Conservation (phyloP, 2,888 invertebrate genomes). For the Stenoptilia bipunctidactyla region DNA sequence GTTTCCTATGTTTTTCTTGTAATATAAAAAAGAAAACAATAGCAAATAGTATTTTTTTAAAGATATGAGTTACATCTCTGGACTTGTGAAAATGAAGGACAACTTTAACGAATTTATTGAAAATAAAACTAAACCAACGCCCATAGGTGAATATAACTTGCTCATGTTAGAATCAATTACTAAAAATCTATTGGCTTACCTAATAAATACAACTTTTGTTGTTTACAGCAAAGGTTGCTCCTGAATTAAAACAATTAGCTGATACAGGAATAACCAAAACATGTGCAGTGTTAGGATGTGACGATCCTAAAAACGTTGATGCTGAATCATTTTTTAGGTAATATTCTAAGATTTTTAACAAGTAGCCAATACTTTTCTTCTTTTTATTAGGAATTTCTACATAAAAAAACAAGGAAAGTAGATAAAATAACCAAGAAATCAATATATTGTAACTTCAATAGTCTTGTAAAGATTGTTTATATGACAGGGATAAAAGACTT, state of each 20-base stretch:
- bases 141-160: conserved; percentile 36
- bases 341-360: too few species aligned
- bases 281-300: conserved; percentile 59
- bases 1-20: too few species aligned
- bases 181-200: background rate
- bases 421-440: too few species aligned
- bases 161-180: background rate
- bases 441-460: background rate
- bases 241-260: conserved; percentile 48
- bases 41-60: too few species aligned
- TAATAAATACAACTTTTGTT: too few species aligned
- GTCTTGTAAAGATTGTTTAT: background rate
- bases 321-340: conserved; percentile 55
- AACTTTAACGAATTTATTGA: conserved; percentile 34
- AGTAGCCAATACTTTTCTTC: too few species aligned
- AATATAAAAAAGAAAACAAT: too few species aligned
- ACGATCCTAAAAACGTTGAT: conserved; percentile 51
- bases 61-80: conserved; percentile 41
- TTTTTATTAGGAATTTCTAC: too few species aligned
- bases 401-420: too few species aligned
- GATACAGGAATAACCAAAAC: conserved; percentile 51
- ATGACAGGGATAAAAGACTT: too few species aligned
- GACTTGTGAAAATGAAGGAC: conserved; percentile 44
- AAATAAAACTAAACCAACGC: conserved; percentile 47
- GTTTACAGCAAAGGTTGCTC: conserved; percentile 59